These are phyloP conservation scores for Troides oblongomaculatus DNA, from an alignment of 2,888 invertebrate genomes.

Conservation along the genomic window DNA sequence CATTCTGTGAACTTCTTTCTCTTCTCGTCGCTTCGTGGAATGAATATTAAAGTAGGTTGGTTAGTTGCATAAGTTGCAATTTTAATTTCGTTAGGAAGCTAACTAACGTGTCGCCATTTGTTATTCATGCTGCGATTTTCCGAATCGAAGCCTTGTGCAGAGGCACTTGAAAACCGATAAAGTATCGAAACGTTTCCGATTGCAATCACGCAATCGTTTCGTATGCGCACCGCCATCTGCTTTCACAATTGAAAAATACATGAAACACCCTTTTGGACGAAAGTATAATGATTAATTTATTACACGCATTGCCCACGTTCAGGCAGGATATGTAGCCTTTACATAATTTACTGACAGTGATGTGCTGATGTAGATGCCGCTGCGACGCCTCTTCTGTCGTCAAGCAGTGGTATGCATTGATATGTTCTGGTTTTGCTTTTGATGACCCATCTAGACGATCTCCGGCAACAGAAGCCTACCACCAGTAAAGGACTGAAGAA, in stretches of 20 bases:
- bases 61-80: not conserved
- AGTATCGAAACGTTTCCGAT: constrained; percentile 45
- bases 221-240: constrained; percentile 38
- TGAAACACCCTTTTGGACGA: constrained; percentile 26
- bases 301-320: constrained; percentile 2
- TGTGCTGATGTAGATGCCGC: too few species aligned
- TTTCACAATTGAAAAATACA: constrained; percentile 39
- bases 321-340: not conserved
- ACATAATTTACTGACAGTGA: not conserved
- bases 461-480: too few species aligned
- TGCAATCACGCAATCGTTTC: constrained; percentile 42
- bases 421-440: too few species aligned
- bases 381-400: too few species aligned
- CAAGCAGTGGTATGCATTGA: too few species aligned
- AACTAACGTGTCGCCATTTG: constrained; percentile 36
- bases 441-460: too few species aligned
- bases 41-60: too few species aligned
- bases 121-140: constrained; percentile 42
- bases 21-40: too few species aligned
- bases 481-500: too few species aligned
- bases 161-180: constrained; percentile 46
- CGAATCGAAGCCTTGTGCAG: constrained; percentile 35
- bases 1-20: too few species aligned
- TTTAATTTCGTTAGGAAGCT: constrained; percentile 6
- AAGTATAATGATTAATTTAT: constrained; percentile 31